Percentiles rank a stretch among this genome's conserved stretches.
phyloP scores from a whole-genome alignment of 2,113 vertebrate genomes.

The Brachionichthys hirsutus region DNA sequence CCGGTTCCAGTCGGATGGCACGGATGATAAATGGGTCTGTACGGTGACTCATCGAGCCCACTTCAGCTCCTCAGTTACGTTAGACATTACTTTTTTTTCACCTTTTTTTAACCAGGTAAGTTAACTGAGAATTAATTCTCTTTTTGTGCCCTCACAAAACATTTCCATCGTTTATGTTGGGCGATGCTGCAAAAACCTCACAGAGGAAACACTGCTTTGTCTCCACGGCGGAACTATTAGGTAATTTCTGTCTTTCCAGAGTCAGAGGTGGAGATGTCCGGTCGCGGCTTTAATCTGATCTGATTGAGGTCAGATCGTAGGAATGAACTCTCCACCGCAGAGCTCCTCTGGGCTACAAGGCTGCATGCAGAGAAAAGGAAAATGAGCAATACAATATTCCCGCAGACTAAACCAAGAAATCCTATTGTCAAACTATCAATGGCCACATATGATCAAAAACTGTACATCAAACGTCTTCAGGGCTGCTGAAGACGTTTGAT shows the following conservation, averaged over 20 bases:
- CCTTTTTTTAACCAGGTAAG: too few relatives aligned
- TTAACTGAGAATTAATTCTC: too few relatives aligned
- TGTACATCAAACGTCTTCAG: not conserved
- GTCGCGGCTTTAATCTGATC: slow-evolving; percentile 56
- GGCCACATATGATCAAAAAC: not conserved
- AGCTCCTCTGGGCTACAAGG: slow-evolving; percentile 42
- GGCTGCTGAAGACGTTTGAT: too few relatives aligned
- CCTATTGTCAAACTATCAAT: slow-evolving; percentile 4
- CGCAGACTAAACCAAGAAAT: slow-evolving; percentile 24
- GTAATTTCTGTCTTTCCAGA: slow-evolving; percentile 36
- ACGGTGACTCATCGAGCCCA: slow-evolving; percentile 49
- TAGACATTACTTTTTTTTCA: too few relatives aligned
- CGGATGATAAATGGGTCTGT: slow-evolving; percentile 59
- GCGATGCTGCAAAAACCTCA: not conserved
- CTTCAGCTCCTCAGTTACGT: too few relatives aligned
- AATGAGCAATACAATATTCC: slow-evolving; percentile 29
- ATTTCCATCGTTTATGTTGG: not conserved
- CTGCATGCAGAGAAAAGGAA: slow-evolving; percentile 49
- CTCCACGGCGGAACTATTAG: slow-evolving; percentile 3
- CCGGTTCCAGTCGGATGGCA: slow-evolving; percentile 50
- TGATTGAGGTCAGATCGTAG: slow-evolving; percentile 65
- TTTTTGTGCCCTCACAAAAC: not conserved
- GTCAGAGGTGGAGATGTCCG: slow-evolving; percentile 23
- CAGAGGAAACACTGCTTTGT: slow-evolving; percentile 1
- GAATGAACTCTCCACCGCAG: slow-evolving; percentile 48